Evolutionary conservation across 2,113 vertebrate genomes (phyloP).

Genomic region (Reinhardtius hippoglossoides): DNA sequence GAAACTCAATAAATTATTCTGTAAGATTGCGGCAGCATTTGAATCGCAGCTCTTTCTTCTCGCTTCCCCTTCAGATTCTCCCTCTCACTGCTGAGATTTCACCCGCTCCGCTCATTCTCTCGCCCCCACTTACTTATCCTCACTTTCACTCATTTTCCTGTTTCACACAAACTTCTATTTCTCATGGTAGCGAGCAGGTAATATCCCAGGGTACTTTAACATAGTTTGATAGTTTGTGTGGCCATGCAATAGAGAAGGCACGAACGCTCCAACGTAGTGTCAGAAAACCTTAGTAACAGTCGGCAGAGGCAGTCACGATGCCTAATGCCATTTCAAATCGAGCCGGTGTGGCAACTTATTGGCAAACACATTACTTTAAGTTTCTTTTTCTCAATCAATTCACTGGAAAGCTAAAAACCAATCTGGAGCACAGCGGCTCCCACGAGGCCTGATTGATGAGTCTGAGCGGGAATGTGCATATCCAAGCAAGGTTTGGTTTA

Average conservation of each 20-base stretch:
- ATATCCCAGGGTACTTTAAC: conserved; percentile 63
- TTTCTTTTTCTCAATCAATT: conserved; percentile 83
- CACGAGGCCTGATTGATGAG: conserved; percentile 79
- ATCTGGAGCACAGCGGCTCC: conserved; percentile 76
- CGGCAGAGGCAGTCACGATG: conserved; percentile 64
- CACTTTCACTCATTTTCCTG: conserved; percentile 48
- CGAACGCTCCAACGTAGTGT: conserved; percentile 54
- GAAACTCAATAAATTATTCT: conserved; percentile 83
- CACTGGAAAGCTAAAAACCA: conserved; percentile 80
- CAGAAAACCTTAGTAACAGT: conserved; percentile 59
- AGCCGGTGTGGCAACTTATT: conserved; percentile 77
- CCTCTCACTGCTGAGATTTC: conserved; percentile 39
- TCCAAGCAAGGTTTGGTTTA: conserved; percentile 78
- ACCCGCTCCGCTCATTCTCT: conserved; percentile 20
- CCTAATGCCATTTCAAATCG: conserved; percentile 73
- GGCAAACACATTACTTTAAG: conserved; percentile 81
- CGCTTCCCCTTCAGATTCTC: conserved; percentile 59
- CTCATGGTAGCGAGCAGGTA: conserved; percentile 61
- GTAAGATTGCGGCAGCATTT: conserved; percentile 80
- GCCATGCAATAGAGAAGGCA: conserved; percentile 55
- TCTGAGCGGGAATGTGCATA: conserved; percentile 76
- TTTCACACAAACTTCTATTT: conserved; percentile 58
- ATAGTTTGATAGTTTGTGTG: conserved; percentile 70
- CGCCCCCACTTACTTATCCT: conserved; percentile 34
- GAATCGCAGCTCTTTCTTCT: conserved; percentile 73